A percentile compares a stretch with the other conserved stretches of the same genome.
Evolutionary conservation across 2,113 vertebrate genomes (phyloP).

Genomic region (Mastomys natalensis): DNA sequence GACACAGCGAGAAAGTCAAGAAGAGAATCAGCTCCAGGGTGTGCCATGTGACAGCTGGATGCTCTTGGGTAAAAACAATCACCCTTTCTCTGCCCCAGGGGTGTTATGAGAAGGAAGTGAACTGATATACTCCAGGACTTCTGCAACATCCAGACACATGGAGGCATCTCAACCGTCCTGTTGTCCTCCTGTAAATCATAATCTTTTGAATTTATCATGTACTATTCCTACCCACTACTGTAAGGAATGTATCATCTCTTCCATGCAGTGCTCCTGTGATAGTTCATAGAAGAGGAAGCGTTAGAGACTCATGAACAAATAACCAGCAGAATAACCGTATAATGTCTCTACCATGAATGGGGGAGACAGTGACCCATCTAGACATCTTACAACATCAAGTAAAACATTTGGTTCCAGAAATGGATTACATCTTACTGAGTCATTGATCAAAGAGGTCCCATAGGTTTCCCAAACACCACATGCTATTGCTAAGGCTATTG

Average conservation of each 20-base stretch:
- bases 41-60: too few relatives aligned
- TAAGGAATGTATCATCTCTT: background rate
- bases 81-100: background rate
- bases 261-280: background rate
- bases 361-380: background rate
- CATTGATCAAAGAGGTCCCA: background rate
- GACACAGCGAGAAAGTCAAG: background rate
- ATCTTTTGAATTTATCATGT: background rate
- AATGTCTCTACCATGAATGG: background rate
- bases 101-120: background rate
- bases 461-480: background rate
- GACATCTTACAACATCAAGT: background rate
- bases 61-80: background rate
- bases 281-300: background rate
- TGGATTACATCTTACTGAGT: background rate
- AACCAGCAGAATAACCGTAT: background rate
- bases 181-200: background rate
- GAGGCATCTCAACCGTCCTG: background rate
- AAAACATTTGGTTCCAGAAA: background rate
- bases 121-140: rapidly evolving
- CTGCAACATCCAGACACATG: background rate
- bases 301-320: background rate
- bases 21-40: rapidly evolving
- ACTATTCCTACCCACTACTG: background rate
- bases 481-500: background rate